Evolutionary conservation across 2,888 invertebrate species (phyloP), one percentile per base, ranked within the genome.

Genomic region (Aromia moschata): DNA sequence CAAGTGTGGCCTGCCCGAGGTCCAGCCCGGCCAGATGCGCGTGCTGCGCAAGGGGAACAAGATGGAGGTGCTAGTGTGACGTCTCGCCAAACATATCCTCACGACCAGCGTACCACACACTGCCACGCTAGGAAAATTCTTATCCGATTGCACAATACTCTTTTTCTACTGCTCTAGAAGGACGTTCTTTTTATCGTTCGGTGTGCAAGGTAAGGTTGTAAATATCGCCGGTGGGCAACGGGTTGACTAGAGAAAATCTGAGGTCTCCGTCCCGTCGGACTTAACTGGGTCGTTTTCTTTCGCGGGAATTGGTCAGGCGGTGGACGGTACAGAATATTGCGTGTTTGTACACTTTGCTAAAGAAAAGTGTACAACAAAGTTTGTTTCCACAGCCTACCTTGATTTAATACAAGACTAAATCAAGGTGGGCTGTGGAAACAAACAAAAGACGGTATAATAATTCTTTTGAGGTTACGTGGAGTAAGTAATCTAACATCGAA

Each of bases 41-140:
- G 87, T 90, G 59, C 79, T 85, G 62, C 83, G 89, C 60, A 88
- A 89, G 80, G 87, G 85, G 60, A 88, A 88, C 80, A 85, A 87
- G 73, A 88, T 90, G 87, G 89, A 89, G 79, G 86, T 89, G 68
- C 81, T 87, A 70, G 86, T 89, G 81, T 86, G 84, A 86, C 73
- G 68, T 63, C 66, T 65, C 64, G 73, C 73, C 70, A 74, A 72
- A 77, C 77, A 77, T 77, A 77, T 77, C 77, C 65, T 67, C 65
- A 60, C 69, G 60, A 76, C 73, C 74, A 75, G 74, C 73, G 61
- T 71, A 68, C 64, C 62, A 63, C 70, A 70, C 75, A 77, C 76
- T 77, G 76, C 77, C 76, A 75, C 16, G n/a, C 72, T 70, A 67
- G 64, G 58, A 55, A n/a, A 67, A 43, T 53, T 60, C 55, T 53